Conservation (phyloP, 1,140 invertebrate genomes). For the Tetragonula clypearis region DNA sequence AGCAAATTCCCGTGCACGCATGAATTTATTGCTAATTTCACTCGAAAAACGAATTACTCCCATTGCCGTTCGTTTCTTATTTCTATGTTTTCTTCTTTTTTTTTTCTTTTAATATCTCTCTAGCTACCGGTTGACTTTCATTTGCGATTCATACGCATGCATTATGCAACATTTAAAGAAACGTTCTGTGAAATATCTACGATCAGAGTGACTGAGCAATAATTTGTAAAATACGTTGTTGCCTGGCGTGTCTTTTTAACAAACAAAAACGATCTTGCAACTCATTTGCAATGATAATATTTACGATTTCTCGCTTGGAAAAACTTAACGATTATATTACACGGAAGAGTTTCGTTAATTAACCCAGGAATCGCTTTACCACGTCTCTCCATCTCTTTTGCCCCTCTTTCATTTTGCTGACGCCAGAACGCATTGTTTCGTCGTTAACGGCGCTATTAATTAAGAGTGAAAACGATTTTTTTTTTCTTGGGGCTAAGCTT, state of each 20-base stretch:
- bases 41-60: neutral
- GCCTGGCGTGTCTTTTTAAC: neutral
- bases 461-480: constrained; percentile 41
- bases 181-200: neutral
- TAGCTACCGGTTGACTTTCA: neutral
- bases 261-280: too few relatives aligned
- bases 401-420: constrained; percentile 31
- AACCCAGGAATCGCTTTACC: constrained; percentile 23
- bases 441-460: constrained; percentile 53
- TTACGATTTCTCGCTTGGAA: constrained; percentile 9
- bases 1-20: constrained; percentile 38
- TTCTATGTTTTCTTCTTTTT: too few relatives aligned
- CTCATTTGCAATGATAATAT: constrained; percentile 23
- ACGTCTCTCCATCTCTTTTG: neutral
- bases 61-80: neutral
- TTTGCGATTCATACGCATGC: neutral
- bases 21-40: constrained; percentile 43
- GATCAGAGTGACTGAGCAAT: neutral
- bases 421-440: constrained; percentile 9
- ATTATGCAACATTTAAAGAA: neutral
- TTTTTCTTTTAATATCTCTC: neutral
- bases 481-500: neutral
- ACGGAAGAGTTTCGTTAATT: constrained; percentile 52
- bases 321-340: constrained; percentile 5
- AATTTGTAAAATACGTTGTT: too few relatives aligned